Evolutionary conservation across 2,888 invertebrate species (phyloP).

Genomic region (Limenitis camilla): DNA sequence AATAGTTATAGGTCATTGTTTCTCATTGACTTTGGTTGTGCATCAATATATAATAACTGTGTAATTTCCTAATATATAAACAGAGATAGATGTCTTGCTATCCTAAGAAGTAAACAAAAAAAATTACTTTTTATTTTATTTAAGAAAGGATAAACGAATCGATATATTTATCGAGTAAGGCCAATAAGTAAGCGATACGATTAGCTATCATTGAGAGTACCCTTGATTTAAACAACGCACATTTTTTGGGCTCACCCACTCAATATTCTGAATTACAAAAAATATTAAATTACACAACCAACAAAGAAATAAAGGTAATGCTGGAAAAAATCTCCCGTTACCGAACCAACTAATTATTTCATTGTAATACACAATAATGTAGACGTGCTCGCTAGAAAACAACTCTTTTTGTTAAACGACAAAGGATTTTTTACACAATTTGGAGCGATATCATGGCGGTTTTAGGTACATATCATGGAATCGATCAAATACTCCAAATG

Average conservation of each 20-base stretch:
- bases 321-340: conserved; percentile 61
- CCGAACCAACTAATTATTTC: conserved; percentile 66
- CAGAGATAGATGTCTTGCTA: no score
- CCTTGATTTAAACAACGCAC: conserved; percentile 41
- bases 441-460: conserved; percentile 49
- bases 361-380: conserved; percentile 59
- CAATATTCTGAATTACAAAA: conserved; percentile 55
- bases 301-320: conserved; percentile 56
- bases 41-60: no score
- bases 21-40: no score
- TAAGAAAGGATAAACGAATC: no score
- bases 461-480: conserved; percentile 49
- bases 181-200: conserved; percentile 30
- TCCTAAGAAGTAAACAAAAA: background rate
- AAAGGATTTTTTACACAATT: conserved; percentile 55
- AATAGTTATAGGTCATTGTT: background rate
- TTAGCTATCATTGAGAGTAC: conserved; percentile 33
- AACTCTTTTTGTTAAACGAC: conserved; percentile 59
- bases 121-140: no score
- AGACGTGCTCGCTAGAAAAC: conserved; percentile 64
- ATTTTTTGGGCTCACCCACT: conserved; percentile 50
- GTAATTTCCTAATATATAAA: no score
- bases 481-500: no score
- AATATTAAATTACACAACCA: conserved; percentile 68
- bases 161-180: background rate